Evolutionary conservation across 2,888 invertebrate species (phyloP).

Genomic region (Nebria brevicollis): DNA sequence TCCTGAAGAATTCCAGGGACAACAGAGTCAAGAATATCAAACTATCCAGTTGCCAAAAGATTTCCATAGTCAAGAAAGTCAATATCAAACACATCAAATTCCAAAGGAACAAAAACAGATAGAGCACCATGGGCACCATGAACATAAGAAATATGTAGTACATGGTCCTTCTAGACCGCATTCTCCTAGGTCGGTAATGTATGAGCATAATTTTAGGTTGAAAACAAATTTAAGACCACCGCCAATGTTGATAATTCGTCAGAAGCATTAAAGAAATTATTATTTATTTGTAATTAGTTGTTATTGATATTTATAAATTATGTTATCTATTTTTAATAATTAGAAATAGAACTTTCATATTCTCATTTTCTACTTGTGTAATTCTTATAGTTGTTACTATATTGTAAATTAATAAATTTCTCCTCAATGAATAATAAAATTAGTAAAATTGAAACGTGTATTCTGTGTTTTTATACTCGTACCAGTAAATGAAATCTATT

Average conservation of each 20-base stretch:
- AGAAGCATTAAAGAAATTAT: constrained; percentile 29
- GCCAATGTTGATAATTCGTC: constrained; percentile 36
- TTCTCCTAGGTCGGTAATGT: constrained; percentile 15
- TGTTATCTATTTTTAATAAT: constrained; percentile 21
- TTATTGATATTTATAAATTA: constrained; percentile 31
- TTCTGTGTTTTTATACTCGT: not conserved
- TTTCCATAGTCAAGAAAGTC: not conserved
- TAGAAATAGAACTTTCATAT: constrained; percentile 14
- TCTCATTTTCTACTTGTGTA: constrained; percentile 14
- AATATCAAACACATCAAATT: not conserved
- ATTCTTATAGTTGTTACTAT: not conserved
- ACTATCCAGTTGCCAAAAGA: not conserved
- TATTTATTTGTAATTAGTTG: constrained; percentile 33
- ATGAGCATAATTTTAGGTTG: constrained; percentile 29
- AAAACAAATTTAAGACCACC: constrained; percentile 35
- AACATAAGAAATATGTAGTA: constrained; percentile 27
- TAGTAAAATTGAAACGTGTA: not conserved
- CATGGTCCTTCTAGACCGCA: constrained; percentile 14
- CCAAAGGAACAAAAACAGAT: constrained; percentile 10
- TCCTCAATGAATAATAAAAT: constrained; percentile 6
- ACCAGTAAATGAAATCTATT: not conserved
- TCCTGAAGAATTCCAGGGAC: constrained; percentile 7
- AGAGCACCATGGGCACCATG: not conserved
- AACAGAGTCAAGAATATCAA: constrained; percentile 20
- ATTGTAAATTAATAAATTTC: constrained; percentile 11